Conservation (phyloP, 2,113 vertebrate genomes). For the Melanotaenia duboulayi region DNA sequence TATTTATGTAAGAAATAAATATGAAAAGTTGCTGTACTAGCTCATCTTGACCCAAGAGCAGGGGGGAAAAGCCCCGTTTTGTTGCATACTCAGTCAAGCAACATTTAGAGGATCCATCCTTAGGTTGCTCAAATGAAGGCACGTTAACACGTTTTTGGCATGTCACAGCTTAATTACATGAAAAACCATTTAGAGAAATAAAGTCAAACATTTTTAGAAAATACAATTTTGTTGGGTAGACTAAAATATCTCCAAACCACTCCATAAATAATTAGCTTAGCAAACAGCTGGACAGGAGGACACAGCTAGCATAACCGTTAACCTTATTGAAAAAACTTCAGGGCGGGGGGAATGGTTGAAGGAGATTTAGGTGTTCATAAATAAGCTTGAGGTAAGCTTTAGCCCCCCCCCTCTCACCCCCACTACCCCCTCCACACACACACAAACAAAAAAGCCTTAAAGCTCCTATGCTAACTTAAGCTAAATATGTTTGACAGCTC, state of each 20-base stretch:
- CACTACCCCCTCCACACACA: no score
- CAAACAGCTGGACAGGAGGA: no score
- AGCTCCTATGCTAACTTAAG: background rate
- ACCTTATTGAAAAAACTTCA: no score
- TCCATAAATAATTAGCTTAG: background rate
- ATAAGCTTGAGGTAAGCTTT: no score
- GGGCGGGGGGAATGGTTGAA: no score
- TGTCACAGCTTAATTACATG: background rate
- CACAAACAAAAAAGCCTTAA: no score
- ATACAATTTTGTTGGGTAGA: background rate
- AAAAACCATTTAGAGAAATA: background rate
- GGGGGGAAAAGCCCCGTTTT: background rate
- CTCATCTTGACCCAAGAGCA: slow-evolving; percentile 15
- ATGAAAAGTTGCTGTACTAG: slow-evolving; percentile 11
- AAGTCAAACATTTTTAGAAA: background rate
- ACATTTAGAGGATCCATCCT: background rate
- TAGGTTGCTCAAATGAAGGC: background rate
- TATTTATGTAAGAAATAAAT: slow-evolving; percentile 63
- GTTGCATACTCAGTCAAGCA: background rate
- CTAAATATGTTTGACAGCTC: background rate
- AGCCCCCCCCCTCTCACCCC: no score
- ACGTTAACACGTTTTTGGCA: background rate
- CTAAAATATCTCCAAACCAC: background rate
- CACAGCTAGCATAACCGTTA: background rate
- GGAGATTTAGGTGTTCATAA: no score